Evolutionary conservation across 2,113 vertebrate species (phyloP).

Genomic region (Larimichthys crocea): DNA sequence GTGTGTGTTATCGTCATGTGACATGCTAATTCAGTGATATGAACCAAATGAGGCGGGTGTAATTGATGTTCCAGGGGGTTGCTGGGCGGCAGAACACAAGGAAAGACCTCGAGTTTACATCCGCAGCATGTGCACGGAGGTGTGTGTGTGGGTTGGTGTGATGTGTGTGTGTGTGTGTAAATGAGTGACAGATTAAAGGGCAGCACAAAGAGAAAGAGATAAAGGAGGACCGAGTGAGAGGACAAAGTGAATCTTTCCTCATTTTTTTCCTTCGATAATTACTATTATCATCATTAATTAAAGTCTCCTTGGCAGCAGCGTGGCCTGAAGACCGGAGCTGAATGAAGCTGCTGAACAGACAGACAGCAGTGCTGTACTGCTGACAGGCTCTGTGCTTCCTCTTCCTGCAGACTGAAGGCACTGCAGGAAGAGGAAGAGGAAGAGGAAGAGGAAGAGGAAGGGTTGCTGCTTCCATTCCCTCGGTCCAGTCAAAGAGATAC

Average conservation of each 20-base stretch:
- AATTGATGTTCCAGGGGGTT: slow-evolving; percentile 8
- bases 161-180: neutral
- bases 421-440: no score
- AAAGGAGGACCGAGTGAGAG: neutral
- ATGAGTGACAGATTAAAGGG: slow-evolving; percentile 27
- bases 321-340: neutral
- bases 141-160: neutral
- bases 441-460: neutral
- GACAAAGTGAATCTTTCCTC: slow-evolving; percentile 10
- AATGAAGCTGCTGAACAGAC: neutral
- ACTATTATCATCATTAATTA: slow-evolving; percentile 19
- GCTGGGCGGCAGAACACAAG: neutral
- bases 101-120: neutral
- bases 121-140: neutral
- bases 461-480: no score
- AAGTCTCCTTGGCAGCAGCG: neutral
- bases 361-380: neutral
- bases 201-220: slow-evolving; percentile 19
- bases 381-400: neutral
- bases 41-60: slow-evolving; percentile 1
- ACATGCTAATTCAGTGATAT: slow-evolving; percentile 21
- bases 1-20: neutral
- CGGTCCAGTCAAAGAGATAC: no score
- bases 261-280: slow-evolving; percentile 12
- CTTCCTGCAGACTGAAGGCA: neutral